phyloP scores from a whole-genome alignment of 2,113 vertebrate genomes.

The Rhombomys opimus region DNA sequence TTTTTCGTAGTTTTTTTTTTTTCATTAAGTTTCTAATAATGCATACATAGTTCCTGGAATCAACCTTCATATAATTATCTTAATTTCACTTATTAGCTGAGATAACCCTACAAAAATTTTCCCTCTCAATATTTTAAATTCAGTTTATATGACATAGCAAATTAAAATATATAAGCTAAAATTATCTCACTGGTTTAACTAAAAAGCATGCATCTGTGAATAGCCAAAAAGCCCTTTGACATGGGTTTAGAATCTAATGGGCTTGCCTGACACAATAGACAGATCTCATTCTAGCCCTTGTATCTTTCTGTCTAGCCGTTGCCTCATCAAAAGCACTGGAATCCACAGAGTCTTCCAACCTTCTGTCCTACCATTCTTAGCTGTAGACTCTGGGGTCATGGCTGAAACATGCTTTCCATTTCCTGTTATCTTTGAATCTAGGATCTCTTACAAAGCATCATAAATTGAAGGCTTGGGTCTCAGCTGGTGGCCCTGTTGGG shows the following conservation, averaged over 20 bases:
- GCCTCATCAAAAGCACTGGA: background rate
- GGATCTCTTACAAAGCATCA: background rate
- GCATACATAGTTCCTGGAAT: background rate
- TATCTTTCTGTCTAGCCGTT: background rate
- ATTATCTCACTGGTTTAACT: background rate
- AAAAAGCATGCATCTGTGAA: background rate
- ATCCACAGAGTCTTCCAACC: background rate
- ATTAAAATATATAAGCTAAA: conserved; percentile 22
- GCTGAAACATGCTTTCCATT: background rate
- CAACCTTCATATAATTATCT: background rate
- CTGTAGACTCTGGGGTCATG: background rate
- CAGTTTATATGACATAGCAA: background rate
- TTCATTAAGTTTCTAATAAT: background rate
- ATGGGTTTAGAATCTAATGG: background rate
- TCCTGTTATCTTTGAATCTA: background rate
- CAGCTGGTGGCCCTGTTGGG: too few species aligned
- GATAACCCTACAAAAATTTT: background rate
- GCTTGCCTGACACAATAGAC: background rate
- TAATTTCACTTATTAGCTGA: conserved; percentile 36
- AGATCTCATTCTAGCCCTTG: background rate
- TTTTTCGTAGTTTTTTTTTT: background rate
- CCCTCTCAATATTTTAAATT: conserved; percentile 43
- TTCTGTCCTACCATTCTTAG: background rate
- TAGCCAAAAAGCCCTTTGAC: background rate
- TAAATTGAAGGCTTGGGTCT: background rate